Conservation (phyloP, 2,113 vertebrate species). For the Pardalotus punctatus region DNA sequence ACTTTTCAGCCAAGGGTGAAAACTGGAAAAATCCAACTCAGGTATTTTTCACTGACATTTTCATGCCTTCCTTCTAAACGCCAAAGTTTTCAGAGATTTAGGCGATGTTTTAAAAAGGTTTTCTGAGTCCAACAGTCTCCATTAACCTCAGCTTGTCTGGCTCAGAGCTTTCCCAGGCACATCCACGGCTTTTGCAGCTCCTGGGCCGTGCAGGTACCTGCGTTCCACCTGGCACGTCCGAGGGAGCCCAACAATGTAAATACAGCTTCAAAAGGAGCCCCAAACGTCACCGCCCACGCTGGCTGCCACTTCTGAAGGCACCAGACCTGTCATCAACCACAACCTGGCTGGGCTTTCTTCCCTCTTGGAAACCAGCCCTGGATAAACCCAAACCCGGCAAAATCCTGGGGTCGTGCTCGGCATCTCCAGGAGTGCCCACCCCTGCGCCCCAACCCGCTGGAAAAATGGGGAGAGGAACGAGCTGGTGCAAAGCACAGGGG, state of each 20-base stretch:
- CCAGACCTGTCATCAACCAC: slow-evolving; percentile 21
- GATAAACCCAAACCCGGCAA: not conserved
- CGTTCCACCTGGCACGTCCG: not conserved
- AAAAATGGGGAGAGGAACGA: accelerated
- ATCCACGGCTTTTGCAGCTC: not conserved
- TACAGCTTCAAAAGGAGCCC: slow-evolving; percentile 25
- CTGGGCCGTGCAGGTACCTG: not conserved
- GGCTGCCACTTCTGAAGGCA: slow-evolving; percentile 12
- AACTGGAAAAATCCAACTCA: not conserved
- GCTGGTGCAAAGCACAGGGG: not conserved
- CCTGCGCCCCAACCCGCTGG: not conserved
- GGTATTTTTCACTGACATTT: not conserved
- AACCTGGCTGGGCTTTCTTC: not conserved
- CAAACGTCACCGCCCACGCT: not conserved
- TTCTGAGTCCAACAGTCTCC: not conserved
- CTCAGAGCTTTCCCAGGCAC: not conserved
- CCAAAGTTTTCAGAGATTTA: not conserved
- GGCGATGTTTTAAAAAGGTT: not conserved
- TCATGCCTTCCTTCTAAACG: not conserved
- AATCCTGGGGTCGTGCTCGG: not conserved
- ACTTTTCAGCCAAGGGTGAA: slow-evolving; percentile 3
- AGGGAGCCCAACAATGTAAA: not conserved
- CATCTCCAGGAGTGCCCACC: accelerated
- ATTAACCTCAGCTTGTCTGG: not conserved
- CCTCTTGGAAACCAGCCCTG: slow-evolving; percentile 23